Conservation (phyloP, 2,113 vertebrate genomes). For the Mustela lutreola region DNA sequence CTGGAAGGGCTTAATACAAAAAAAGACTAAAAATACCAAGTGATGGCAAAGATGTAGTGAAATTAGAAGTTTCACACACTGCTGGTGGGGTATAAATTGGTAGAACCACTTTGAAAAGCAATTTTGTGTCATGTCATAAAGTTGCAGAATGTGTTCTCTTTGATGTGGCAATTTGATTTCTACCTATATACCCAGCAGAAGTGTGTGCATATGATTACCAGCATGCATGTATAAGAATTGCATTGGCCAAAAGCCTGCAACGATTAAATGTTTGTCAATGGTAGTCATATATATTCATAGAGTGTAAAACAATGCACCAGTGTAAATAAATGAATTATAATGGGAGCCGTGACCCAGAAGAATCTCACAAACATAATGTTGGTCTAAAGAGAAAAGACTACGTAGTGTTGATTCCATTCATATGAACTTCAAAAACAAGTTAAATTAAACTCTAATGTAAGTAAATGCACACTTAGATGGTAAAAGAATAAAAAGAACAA, state of each 20-base stretch:
- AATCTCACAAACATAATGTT: neutral
- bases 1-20: neutral
- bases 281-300: neutral
- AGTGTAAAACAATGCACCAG: neutral
- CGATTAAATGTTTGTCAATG: neutral
- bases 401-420: neutral
- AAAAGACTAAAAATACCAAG: constrained; percentile 47
- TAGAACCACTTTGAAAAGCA: neutral
- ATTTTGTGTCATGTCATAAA: neutral
- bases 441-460: constrained; percentile 4
- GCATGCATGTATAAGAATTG: neutral
- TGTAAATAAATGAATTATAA: neutral
- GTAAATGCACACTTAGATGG: neutral
- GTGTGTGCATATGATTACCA: neutral
- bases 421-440: neutral
- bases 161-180: neutral
- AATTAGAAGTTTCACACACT: neutral
- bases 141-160: neutral
- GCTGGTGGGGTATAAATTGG: neutral
- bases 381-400: neutral
- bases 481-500: neutral
- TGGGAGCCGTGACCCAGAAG: neutral
- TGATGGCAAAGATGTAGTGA: neutral
- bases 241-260: neutral
- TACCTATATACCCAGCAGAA: neutral